Evolutionary conservation across 2,113 vertebrate genomes (phyloP), one percentile per base, ranked within the genome.

Genomic region (Onychostruthus taczanowskii): DNA sequence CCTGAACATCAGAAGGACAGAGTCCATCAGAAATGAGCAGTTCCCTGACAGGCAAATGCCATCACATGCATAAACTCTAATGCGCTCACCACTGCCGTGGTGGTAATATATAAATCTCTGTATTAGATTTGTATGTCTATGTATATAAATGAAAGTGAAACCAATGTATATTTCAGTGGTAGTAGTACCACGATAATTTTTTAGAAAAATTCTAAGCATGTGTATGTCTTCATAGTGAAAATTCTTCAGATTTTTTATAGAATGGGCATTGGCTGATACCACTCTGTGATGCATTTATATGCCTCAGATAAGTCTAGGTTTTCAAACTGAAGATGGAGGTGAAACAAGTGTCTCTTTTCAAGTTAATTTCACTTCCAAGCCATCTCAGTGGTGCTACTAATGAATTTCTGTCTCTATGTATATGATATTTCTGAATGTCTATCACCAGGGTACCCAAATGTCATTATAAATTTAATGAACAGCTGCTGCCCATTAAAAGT

Each of bases 381-480:
- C 75, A 68, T 88, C 75, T 94, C 3, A 0, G 43, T 91, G 35
- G 52, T 50, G 79, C 43, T 93, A 87, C 82, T 96, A 96, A 96
- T 96, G 93, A 95, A 90, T 94, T 95, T 93, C 79, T 92, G 31
- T 85, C 86, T 94, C 95, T 91, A 44, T 30, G 84, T 94, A 83
- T 93, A 95, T 93, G 81, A 90, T 95, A 96, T 93, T 97, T 96
- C 91, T 90, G 81, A 96, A 74, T 91, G 94, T 87, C 93, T 95
- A 93, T 95, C 89, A 95, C 74, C 78, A 93, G 94, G 86, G 87
- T 95, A 92, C 89, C 91, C 92, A 95, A 93, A 95, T 95, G 92
- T 92, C 93, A 92, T 96, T 96, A 91, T 87, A 96, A 95, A 94
- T 97, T 96, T 97, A 95, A 97, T 97, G 91, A 94, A 93, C 87